Evolutionary conservation across 2,113 vertebrate species (phyloP).

Genomic region (Hypomesus transpacificus): DNA sequence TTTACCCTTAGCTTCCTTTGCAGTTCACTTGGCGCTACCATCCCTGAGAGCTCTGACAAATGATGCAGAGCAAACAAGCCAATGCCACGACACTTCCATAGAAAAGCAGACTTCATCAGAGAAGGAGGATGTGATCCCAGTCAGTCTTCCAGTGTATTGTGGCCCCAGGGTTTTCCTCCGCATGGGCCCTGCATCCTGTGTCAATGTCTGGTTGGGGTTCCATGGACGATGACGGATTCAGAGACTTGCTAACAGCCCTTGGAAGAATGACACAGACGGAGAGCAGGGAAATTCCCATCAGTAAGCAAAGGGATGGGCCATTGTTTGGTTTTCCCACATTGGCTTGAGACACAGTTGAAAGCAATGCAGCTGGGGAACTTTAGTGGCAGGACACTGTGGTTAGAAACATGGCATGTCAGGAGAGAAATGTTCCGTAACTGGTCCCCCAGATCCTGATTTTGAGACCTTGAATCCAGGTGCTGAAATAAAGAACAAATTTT

Average conservation of each 20-base stretch:
- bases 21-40: constrained; percentile 6
- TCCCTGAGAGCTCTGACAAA: constrained; percentile 22
- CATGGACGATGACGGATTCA: constrained; percentile 64
- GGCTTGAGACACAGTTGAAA: constrained; percentile 43
- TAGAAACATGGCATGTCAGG: constrained; percentile 19
- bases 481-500: constrained; percentile 19
- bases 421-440: no score
- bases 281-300: constrained; percentile 45
- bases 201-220: constrained; percentile 30
- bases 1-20: background rate
- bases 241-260: constrained; percentile 47
- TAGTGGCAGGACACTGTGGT: constrained; percentile 1
- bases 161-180: constrained; percentile 46
- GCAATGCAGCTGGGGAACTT: constrained; percentile 42
- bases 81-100: constrained; percentile 10
- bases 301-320: constrained; percentile 36
- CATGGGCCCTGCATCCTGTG: constrained; percentile 51
- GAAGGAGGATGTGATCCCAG: constrained; percentile 44
- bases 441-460: no score
- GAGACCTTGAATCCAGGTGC: constrained; percentile 1
- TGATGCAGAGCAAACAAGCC: constrained; percentile 22
- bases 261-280: constrained; percentile 54
- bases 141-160: constrained; percentile 41
- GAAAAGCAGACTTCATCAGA: constrained; percentile 29
- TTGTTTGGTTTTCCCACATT: constrained; percentile 62